Percentiles rank a stretch among this genome's conserved stretches.
Conservation (phyloP, 2,888 invertebrate species). For the Lasioglossum oenotherae region DNA sequence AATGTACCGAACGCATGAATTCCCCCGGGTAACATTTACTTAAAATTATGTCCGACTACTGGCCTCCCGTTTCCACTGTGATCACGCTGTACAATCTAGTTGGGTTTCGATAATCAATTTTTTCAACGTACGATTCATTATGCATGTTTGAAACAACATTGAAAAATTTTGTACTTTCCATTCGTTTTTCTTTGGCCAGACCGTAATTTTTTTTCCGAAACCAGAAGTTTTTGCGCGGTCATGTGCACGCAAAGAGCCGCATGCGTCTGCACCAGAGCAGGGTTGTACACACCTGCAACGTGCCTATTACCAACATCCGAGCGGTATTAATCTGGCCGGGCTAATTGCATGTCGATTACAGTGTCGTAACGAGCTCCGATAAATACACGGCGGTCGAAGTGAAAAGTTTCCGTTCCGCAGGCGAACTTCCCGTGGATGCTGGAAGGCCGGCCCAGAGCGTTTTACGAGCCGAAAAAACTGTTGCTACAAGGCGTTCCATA, state of each 20-base stretch:
- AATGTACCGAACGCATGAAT: constrained; percentile 34
- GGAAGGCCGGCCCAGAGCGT: constrained; percentile 5
- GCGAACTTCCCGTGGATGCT: constrained; percentile 35
- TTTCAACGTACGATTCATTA: too few species aligned
- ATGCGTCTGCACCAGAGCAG: not conserved
- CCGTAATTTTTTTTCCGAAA: not conserved
- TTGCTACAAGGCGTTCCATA: constrained; percentile 44
- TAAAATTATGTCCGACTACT: constrained; percentile 37
- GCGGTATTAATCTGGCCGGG: constrained; percentile 67
- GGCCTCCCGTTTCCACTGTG: not conserved
- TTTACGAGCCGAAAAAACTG: constrained; percentile 53
- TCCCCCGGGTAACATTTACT: constrained; percentile 51
- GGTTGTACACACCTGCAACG: constrained; percentile 55
- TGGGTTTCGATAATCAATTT: not conserved
- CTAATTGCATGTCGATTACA: constrained; percentile 74
- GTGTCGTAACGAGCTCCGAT: constrained; percentile 71
- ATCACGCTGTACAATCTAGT: not conserved
- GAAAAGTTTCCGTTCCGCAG: constrained; percentile 61
- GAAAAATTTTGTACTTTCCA: not conserved
- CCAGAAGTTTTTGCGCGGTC: not conserved
- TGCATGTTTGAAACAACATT: too few species aligned
- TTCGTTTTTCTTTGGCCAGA: not conserved
- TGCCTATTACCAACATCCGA: constrained; percentile 67
- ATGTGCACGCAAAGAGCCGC: not conserved
- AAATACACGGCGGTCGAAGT: constrained; percentile 67